phyloP scores from a whole-genome alignment of 2,888 invertebrate genomes.

The Lutraria lutraria region DNA sequence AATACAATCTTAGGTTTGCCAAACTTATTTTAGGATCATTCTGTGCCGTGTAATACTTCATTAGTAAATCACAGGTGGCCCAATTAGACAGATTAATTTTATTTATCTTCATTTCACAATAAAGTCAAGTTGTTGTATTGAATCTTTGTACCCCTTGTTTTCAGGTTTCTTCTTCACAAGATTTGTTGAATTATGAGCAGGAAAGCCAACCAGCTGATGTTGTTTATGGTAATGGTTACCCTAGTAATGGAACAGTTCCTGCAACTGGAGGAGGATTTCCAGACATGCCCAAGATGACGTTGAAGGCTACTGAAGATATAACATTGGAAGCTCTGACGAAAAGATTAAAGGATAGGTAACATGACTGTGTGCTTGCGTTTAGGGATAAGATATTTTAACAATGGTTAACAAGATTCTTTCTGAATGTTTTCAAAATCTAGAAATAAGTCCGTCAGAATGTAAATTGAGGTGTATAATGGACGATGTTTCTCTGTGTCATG shows the following conservation, averaged over 20 bases:
- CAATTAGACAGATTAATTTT: no score
- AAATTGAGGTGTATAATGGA: no score
- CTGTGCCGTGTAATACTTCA: no score
- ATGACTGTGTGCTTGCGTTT: neutral
- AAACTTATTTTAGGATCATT: no score
- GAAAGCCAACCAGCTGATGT: slow-evolving; percentile 52
- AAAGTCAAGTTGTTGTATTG: no score
- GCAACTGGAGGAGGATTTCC: slow-evolving; percentile 6
- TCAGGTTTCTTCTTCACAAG: slow-evolving; percentile 56
- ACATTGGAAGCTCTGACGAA: slow-evolving; percentile 84
- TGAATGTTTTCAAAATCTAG: no score
- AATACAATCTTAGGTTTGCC: no score
- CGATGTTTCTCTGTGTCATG: no score
- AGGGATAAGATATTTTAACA: neutral
- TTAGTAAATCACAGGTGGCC: no score
- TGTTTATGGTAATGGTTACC: slow-evolving; percentile 62
- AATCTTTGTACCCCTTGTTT: neutral
- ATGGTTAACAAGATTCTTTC: no score
- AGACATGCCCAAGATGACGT: slow-evolving; percentile 17
- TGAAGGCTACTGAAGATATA: slow-evolving; percentile 70
- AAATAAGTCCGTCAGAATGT: no score
- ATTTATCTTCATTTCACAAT: no score
- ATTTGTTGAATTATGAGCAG: slow-evolving; percentile 54
- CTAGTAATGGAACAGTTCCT: slow-evolving; percentile 45
- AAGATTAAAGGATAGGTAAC: slow-evolving; percentile 86